Percentiles rank a stretch among this genome's conserved stretches.
Conservation (phyloP, 1,140 invertebrate species). For the Panagrolaimus sp. region DNA sequence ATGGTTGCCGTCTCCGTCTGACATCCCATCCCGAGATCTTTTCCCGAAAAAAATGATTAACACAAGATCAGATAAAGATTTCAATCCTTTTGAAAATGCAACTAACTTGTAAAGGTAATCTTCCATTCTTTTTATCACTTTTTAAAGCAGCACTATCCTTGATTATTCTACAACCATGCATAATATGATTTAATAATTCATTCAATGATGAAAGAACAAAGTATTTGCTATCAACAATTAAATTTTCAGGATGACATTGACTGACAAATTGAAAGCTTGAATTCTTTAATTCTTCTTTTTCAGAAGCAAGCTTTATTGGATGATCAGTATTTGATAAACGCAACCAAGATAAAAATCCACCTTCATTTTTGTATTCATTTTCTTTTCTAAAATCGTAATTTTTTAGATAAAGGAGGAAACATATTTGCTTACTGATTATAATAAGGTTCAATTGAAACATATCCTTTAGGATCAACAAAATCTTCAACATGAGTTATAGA, state of each 20-base stretch:
- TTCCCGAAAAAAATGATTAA: no score
- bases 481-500: conserved; percentile 73
- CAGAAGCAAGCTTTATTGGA: conserved; percentile 18
- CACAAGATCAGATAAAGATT: no score
- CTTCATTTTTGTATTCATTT: no score
- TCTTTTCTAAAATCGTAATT: background rate
- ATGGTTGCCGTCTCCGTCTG: no score
- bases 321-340: conserved; percentile 37
- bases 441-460: conserved; percentile 67
- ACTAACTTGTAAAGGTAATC: no score
- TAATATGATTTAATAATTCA: conserved; percentile 66
- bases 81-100: no score
- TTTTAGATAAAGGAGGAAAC: background rate
- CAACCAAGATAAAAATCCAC: conserved; percentile 59
- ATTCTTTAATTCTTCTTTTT: conserved; percentile 32
- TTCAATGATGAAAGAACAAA: conserved; percentile 75
- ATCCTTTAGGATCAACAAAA: conserved; percentile 77
- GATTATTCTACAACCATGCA: conserved; percentile 13
- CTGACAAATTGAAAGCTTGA: background rate
- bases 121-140: no score
- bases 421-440: conserved; percentile 53
- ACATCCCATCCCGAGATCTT: no score
- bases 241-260: conserved; percentile 79
- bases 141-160: background rate
- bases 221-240: conserved; percentile 93